Evolutionary conservation across 2,888 invertebrate genomes (phyloP).

Genomic region (Julus scandinavius): DNA sequence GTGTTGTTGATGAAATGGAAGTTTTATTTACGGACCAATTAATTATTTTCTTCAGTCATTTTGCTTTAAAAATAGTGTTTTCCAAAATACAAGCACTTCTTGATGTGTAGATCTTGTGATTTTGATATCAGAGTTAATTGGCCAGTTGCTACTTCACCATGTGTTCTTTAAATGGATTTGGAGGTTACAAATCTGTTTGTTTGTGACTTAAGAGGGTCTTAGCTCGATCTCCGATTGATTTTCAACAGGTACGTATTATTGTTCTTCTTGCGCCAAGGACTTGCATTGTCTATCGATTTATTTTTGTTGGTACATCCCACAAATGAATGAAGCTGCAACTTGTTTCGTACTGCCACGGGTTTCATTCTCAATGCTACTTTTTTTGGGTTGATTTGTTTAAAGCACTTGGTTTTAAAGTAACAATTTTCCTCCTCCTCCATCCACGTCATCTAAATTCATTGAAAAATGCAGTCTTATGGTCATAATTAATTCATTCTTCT

Average conservation of each 20-base stretch:
- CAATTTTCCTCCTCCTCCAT: neutral
- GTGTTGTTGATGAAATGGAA: no score
- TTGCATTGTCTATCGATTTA: constrained; percentile 2
- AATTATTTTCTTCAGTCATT: no score
- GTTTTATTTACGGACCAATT: no score
- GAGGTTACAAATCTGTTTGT: neutral
- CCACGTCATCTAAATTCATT: neutral
- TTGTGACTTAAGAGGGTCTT: neutral
- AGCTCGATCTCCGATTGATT: neutral
- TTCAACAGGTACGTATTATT: neutral
- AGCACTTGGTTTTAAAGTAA: constrained; percentile 40
- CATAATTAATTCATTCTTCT: neutral
- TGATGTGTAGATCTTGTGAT: no score
- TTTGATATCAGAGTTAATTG: no score
- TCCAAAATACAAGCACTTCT: no score
- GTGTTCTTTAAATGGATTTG: neutral
- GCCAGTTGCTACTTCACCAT: neutral
- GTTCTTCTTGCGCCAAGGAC: neutral
- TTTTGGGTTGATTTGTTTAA: neutral
- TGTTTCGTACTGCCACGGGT: neutral
- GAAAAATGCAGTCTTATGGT: neutral
- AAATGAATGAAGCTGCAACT: neutral
- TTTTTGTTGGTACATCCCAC: neutral
- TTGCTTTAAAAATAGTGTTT: no score
- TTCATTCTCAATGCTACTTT: neutral